Evolutionary conservation across 2,113 vertebrate genomes (phyloP), one percentile per base, ranked within the genome.

Genomic region (Paradoxurus hermaphroditus): DNA sequence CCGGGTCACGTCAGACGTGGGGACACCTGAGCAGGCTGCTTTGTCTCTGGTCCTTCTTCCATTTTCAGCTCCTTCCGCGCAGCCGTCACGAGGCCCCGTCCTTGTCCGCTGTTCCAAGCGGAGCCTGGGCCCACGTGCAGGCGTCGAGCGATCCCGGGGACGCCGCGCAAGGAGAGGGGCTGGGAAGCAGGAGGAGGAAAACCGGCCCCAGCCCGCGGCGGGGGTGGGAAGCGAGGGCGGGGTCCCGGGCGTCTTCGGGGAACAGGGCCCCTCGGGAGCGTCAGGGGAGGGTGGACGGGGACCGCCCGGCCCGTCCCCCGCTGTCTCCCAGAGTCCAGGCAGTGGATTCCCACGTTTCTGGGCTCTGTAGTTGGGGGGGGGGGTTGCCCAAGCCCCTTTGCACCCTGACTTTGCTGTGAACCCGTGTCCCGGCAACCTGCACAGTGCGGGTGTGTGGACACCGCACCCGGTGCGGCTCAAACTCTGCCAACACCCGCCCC

Each of bases 251-350:
- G 0, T 39, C 41, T 75, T 13, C 7, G 1, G 41, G 41, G 73
- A 44, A 29, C 41, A 16, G 72, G 41, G 25, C 39, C 16, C 51
- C 67, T 73, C 11, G 3, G 44, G 51, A 15, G 4, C 5, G 34
- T 86, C 84, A 51, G 63, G 34, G n/a, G 63, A 86, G 44, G 44
- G 31, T 25, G 46, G 44, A 36, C 63, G 36, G 63, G 44, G 5
- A 10, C 27, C 59, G 4, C 21, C 34, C 27, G 15, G 63, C 5
- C 44, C 1, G 0, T 68, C 46, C n/a, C 8, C 1, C n/a, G n/a
- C 67, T 0, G 1, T 12, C 16, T 41, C 67, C 67, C 8, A 5
- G 0, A 49, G 34, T 36, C 7, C 0, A 29, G 25, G 0, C 0
- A 5, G 67, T 19, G 29, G 14, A 70, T 27, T 13, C 9, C 25